A percentile compares a stretch with the other conserved stretches of the same genome.
These are phyloP conservation scores for Yponomeuta evonymella DNA, from an alignment of 2,888 invertebrate genomes.

Conservation along the genomic window DNA sequence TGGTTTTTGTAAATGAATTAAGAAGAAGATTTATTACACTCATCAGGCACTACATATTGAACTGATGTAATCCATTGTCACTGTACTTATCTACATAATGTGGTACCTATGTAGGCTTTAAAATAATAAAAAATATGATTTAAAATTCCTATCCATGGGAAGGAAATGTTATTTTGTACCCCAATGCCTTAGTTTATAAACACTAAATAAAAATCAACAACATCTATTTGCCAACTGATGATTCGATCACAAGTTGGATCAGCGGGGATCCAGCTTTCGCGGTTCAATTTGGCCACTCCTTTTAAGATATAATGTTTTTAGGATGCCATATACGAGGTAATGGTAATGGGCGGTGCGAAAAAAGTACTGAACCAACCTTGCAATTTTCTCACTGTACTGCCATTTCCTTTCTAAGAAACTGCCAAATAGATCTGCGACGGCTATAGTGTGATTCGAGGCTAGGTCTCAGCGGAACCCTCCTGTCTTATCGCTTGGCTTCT, in stretches of 20 bases:
- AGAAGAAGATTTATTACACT: no score
- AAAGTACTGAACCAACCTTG: no score
- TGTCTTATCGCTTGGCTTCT: constrained; percentile 3
- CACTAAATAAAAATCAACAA: background rate
- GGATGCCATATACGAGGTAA: no score
- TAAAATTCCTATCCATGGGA: no score
- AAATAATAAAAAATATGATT: no score
- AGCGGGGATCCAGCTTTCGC: background rate
- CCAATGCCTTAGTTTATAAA: background rate
- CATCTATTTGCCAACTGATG: background rate
- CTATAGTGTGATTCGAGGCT: background rate
- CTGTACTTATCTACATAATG: no score
- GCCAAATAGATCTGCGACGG: background rate
- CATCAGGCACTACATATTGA: no score
- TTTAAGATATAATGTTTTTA: background rate
- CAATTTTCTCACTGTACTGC: no score
- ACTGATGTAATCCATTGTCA: no score
- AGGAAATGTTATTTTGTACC: background rate
- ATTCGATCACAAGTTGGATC: background rate
- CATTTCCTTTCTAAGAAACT: background rate
- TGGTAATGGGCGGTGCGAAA: no score
- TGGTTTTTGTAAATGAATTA: no score
- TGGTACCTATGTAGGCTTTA: no score
- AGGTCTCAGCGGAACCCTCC: background rate
- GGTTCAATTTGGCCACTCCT: background rate